Conservation (phyloP, 2,797 vertebrate species). For the Pyrocephalus nanus region DNA sequence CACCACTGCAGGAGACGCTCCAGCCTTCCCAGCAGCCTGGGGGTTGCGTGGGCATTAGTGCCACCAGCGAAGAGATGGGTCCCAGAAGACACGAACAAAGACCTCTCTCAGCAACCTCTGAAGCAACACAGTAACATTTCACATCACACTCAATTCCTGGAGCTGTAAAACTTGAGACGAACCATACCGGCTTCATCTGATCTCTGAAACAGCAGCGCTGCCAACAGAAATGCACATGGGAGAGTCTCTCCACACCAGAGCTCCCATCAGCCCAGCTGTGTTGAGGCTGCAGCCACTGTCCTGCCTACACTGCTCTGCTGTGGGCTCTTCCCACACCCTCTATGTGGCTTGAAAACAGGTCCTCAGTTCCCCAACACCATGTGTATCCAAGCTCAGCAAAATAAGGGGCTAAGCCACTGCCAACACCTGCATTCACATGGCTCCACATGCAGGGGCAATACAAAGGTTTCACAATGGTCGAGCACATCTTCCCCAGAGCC, state of each 20-base stretch:
- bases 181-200: rapidly evolving
- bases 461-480: not conserved
- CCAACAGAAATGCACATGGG: not conserved
- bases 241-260: not conserved
- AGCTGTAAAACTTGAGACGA: not conserved
- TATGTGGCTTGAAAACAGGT: not conserved
- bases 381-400: not conserved
- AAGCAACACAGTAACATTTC: not conserved
- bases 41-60: no score
- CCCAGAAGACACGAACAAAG: not conserved
- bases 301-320: rapidly evolving
- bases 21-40: rapidly evolving
- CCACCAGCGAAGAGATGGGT: rapidly evolving
- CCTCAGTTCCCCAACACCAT: not conserved
- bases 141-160: rapidly evolving
- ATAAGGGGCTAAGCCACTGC: not conserved
- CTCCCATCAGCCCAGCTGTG: not conserved
- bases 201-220: rapidly evolving
- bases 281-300: rapidly evolving
- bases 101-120: not conserved
- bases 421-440: not conserved
- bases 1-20: rapidly evolving
- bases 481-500: not conserved
- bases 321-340: not conserved
- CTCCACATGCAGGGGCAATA: not conserved